Conservation (phyloP, 2,888 invertebrate species). For the Agrenia bidenticulata region DNA sequence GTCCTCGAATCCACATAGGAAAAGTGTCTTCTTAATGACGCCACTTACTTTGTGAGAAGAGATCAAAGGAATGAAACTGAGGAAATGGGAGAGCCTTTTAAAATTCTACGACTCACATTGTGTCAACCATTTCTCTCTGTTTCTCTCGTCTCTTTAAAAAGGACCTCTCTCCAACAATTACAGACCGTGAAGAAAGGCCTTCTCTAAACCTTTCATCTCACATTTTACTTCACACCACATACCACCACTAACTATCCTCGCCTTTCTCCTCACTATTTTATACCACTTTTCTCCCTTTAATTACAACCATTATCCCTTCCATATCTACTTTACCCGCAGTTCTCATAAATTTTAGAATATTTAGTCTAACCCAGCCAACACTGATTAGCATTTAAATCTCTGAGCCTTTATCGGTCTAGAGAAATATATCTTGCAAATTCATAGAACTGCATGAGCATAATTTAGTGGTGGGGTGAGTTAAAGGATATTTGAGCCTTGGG, state of each 20-base stretch:
- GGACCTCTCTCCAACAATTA: background rate
- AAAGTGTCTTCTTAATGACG: slow-evolving; percentile 52
- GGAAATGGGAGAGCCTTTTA: slow-evolving; percentile 51
- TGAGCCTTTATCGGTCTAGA: no score
- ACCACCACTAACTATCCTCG: background rate
- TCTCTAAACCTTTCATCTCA: slow-evolving; percentile 6
- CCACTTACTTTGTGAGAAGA: slow-evolving; percentile 47
- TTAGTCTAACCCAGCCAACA: no score
- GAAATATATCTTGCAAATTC: no score
- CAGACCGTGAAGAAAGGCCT: background rate
- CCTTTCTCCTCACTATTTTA: background rate
- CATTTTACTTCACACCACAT: slow-evolving; percentile 4
- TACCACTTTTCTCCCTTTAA: no score
- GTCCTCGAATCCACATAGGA: slow-evolving; percentile 21
- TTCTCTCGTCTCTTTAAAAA: background rate
- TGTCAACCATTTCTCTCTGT: slow-evolving; percentile 33
- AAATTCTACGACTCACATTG: slow-evolving; percentile 48
- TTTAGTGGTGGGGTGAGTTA: no score
- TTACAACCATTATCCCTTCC: no score
- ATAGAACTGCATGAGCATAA: no score
- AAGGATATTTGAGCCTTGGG: no score
- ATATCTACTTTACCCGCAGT: no score
- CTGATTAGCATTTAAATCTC: no score
- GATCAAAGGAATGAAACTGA: slow-evolving; percentile 50
- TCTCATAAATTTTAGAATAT: no score